A percentile compares a stretch with the other conserved stretches of the same genome.
These are phyloP conservation scores for Chaenocephalus aceratus DNA, from an alignment of 2,113 vertebrate genomes.

Conservation along the genomic window DNA sequence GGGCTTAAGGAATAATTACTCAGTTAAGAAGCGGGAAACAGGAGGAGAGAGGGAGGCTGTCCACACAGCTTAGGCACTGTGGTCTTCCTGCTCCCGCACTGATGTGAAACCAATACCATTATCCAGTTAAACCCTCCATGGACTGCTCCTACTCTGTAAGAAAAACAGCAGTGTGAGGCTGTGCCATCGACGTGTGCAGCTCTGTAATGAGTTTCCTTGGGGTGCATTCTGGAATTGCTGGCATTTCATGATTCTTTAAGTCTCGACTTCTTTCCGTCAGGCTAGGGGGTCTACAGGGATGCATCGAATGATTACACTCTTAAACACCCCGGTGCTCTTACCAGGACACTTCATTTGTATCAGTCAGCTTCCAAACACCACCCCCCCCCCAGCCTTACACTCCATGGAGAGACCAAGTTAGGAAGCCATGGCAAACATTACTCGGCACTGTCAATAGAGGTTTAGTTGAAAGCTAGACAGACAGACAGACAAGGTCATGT, in stretches of 20 bases:
- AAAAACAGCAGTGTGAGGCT: constrained; percentile 64
- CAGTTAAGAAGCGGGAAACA: constrained; percentile 55
- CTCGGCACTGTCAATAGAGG: not conserved
- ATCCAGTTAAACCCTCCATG: constrained; percentile 74
- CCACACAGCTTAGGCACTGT: constrained; percentile 70
- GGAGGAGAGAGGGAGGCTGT: constrained; percentile 51
- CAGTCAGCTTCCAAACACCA: constrained; percentile 16
- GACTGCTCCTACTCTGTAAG: constrained; percentile 52
- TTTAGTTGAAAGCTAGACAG: not conserved
- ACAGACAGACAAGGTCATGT: too few species aligned
- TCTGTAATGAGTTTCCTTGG: constrained; percentile 76
- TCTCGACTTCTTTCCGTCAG: constrained; percentile 48
- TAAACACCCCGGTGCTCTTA: constrained; percentile 68
- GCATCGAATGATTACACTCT: constrained; percentile 74
- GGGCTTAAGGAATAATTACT: constrained; percentile 82
- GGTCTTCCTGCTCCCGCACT: constrained; percentile 70
- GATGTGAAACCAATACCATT: constrained; percentile 85
- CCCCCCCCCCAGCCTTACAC: not conserved
- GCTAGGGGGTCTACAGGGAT: constrained; percentile 59
- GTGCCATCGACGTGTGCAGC: constrained; percentile 67
- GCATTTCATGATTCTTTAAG: constrained; percentile 72
- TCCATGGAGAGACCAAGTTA: constrained; percentile 16
- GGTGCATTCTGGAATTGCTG: constrained; percentile 60
- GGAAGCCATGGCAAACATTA: not conserved
- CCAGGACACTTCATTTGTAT: constrained; percentile 67